These are phyloP conservation scores for Platichthys stellatus DNA, from an alignment of 2,113 vertebrate genomes.

Conservation along the genomic window DNA sequence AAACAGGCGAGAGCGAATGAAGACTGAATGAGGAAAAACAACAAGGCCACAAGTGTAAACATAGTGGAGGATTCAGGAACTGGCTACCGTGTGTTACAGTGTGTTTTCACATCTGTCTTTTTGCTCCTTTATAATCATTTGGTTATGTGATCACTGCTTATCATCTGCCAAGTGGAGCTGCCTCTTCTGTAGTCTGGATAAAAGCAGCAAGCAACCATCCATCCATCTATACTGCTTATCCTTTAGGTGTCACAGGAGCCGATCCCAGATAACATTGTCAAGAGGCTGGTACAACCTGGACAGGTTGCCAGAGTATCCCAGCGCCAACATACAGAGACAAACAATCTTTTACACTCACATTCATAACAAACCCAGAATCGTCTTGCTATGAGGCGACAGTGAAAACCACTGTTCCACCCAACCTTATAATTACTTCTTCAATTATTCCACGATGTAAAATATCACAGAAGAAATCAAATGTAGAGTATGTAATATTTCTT, in stretches of 20 bases:
- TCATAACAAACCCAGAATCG: no score
- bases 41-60: conserved; percentile 57
- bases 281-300: no score
- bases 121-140: conserved; percentile 17
- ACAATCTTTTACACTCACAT: no score
- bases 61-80: conserved; percentile 21
- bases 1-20: conserved; percentile 32
- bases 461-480: background rate
- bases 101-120: background rate
- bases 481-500: background rate
- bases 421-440: background rate
- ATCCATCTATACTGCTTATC: no score
- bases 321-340: no score
- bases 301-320: no score
- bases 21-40: conserved; percentile 8
- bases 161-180: background rate
- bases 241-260: no score
- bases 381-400: no score
- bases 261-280: no score
- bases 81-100: background rate
- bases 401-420: background rate
- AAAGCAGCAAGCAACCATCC: background rate
- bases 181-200: background rate
- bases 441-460: background rate
- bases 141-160: background rate